A percentile compares a stretch with the other conserved stretches of the same genome.
Conservation (phyloP, 2,888 invertebrate species). For the Eilema sororculum region DNA sequence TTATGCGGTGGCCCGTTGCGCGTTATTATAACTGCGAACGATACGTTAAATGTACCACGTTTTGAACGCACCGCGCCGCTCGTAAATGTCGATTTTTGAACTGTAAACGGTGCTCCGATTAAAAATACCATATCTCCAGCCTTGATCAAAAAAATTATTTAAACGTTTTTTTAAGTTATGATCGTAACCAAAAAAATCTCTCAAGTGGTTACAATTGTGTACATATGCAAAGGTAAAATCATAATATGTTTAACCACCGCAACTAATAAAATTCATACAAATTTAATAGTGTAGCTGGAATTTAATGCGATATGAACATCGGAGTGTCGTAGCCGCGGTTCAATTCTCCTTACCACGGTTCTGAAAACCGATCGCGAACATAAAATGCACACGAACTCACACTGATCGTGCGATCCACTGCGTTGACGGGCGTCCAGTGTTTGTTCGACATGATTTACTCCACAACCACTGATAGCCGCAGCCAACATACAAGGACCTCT, state of each 20-base stretch:
- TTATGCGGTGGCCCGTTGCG: constrained; percentile 71
- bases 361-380: constrained; percentile 30
- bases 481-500: constrained; percentile 47
- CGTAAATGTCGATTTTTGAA: constrained; percentile 47
- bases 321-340: background rate
- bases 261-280: background rate
- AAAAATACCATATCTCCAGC: constrained; percentile 19
- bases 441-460: constrained; percentile 56
- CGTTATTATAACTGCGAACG: constrained; percentile 68
- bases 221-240: background rate
- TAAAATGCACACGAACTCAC: constrained; percentile 45
- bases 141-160: background rate
- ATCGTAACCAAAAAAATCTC: constrained; percentile 6
- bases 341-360: constrained; percentile 21
- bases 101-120: constrained; percentile 28
- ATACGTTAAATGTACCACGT: constrained; percentile 68
- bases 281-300: constrained; percentile 2
- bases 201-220: background rate
- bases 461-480: constrained; percentile 42
- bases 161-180: background rate
- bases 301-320: background rate
- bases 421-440: constrained; percentile 52
- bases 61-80: constrained; percentile 47
- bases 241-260: background rate
- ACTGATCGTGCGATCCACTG: constrained; percentile 51